Conservation (phyloP, 1,140 invertebrate genomes). For the Papilio xuthus region DNA sequence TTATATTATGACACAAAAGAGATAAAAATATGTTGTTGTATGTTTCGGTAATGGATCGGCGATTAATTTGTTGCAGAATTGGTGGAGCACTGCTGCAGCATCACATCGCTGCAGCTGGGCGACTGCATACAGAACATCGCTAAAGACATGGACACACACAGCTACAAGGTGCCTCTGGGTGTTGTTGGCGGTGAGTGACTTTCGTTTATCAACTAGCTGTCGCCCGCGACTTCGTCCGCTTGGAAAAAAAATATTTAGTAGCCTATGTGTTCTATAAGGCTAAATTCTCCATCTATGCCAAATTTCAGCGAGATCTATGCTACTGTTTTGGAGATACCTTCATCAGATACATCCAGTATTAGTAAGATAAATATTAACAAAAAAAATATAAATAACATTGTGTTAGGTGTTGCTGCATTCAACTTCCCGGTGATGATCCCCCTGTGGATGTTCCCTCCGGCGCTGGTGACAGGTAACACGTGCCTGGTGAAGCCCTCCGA, state of each 20-base stretch:
- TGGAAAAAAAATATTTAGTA: no score
- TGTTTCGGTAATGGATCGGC: neutral
- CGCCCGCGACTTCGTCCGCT: no score
- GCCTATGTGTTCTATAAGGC: no score
- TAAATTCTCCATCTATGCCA: no score
- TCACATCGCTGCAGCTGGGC: constrained; percentile 95
- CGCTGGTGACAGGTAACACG: constrained; percentile 94
- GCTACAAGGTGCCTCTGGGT: constrained; percentile 94
- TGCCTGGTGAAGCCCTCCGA: constrained; percentile 95
- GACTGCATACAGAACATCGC: constrained; percentile 95
- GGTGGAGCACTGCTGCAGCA: constrained; percentile 97
- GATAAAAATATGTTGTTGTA: neutral
- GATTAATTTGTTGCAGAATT: constrained; percentile 86
- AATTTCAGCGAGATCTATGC: no score
- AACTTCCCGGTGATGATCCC: constrained; percentile 99
- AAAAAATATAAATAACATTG: no score
- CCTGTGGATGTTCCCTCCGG: constrained; percentile 98
- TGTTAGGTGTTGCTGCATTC: constrained; percentile 92
- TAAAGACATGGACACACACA: constrained; percentile 96
- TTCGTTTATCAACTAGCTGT: no score
- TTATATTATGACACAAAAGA: neutral
- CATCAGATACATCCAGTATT: no score
- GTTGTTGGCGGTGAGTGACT: constrained; percentile 86
- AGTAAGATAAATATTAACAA: no score
- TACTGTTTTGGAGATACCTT: no score